These are phyloP conservation scores for Hydrochoerus hydrochaeris DNA, from an alignment of 2,113 vertebrate species.

Conservation along the genomic window DNA sequence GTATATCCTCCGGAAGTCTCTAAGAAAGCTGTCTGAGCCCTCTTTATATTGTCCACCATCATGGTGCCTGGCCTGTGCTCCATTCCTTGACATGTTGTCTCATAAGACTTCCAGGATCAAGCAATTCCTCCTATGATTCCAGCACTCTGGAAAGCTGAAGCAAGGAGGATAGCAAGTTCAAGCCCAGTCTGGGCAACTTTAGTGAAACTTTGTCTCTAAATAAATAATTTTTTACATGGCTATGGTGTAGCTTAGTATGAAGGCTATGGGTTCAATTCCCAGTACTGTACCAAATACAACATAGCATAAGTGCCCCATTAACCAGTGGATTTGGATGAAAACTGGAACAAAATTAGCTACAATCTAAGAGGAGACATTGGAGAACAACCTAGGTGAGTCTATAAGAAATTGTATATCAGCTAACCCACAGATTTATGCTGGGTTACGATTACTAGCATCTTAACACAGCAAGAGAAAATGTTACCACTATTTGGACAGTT, in stretches of 20 bases:
- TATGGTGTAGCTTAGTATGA: neutral
- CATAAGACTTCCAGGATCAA: neutral
- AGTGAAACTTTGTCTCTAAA: neutral
- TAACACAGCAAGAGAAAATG: neutral
- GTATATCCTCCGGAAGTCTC: neutral
- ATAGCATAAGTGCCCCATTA: neutral
- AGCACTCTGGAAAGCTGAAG: neutral
- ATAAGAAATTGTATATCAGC: neutral
- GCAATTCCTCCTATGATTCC: neutral
- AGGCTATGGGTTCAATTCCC: neutral
- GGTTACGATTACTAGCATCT: neutral
- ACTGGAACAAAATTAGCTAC: neutral
- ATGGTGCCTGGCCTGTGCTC: neutral
- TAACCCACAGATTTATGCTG: neutral
- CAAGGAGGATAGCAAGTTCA: neutral
- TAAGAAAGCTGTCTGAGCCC: neutral
- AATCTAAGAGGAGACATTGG: neutral
- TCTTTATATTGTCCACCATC: neutral
- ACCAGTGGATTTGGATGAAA: neutral
- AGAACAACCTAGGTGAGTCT: neutral
- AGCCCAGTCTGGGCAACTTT: neutral
- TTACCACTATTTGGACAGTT: neutral
- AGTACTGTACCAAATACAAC: neutral
- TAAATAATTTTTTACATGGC: neutral
- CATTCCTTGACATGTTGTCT: neutral